These are phyloP conservation scores for Ceratina japonica DNA, from an alignment of 1,140 invertebrate species.

Conservation along the genomic window DNA sequence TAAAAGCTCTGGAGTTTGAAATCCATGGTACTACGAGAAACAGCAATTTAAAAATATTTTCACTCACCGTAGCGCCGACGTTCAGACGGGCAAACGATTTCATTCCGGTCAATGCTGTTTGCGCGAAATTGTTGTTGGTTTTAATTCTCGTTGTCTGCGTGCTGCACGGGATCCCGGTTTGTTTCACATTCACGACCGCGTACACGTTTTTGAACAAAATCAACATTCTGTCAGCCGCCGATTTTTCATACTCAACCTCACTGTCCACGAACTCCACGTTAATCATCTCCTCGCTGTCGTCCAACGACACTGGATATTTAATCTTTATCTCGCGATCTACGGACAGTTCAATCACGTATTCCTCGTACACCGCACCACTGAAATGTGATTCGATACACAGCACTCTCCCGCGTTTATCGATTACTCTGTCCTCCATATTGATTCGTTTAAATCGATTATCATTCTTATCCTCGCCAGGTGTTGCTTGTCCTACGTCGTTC, in stretches of 20 bases:
- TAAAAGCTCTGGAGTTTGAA: background rate
- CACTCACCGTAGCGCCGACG: constrained; percentile 60
- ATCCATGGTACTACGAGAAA: background rate
- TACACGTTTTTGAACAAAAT: constrained; percentile 58
- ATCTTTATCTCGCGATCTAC: constrained; percentile 61
- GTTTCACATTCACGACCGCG: constrained; percentile 52
- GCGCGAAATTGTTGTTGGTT: constrained; percentile 41
- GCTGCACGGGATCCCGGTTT: constrained; percentile 59
- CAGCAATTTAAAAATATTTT: background rate
- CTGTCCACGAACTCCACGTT: constrained; percentile 61
- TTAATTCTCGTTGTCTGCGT: constrained; percentile 58
- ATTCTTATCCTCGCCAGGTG: background rate
- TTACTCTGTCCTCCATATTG: background rate
- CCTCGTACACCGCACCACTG: constrained; percentile 58
- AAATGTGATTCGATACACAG: constrained; percentile 55
- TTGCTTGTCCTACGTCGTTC: background rate
- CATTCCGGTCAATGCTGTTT: constrained; percentile 61
- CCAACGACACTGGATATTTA: constrained; percentile 51
- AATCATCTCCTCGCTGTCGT: constrained; percentile 15
- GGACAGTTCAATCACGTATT: constrained; percentile 58
- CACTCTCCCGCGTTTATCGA: constrained; percentile 8
- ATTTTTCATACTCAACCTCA: constrained; percentile 55
- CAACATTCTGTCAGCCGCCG: constrained; percentile 41
- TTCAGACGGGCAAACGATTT: constrained; percentile 60
- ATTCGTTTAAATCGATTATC: constrained; percentile 20